phyloP scores from a whole-genome alignment of 2,797 vertebrate species.

The Rhinichthys osculus region DNA sequence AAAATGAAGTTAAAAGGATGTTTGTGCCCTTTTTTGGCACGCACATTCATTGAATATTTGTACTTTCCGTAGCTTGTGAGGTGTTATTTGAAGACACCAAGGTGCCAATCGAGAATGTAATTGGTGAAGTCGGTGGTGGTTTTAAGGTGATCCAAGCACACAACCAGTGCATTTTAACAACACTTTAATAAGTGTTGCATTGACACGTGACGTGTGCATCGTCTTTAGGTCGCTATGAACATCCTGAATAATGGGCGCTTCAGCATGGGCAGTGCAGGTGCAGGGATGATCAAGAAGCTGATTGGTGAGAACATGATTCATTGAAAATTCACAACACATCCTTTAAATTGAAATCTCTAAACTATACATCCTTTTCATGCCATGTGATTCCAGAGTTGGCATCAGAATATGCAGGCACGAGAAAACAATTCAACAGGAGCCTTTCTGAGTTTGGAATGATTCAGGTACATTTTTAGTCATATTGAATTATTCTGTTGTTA shows the following conservation, averaged over 20 bases:
- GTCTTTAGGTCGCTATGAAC: slow-evolving; percentile 90
- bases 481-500: background rate
- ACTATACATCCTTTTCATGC: background rate
- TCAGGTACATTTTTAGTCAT: slow-evolving; percentile 80
- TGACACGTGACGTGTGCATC: background rate
- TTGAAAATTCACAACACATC: background rate
- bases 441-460: slow-evolving; percentile 94
- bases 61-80: slow-evolving; percentile 84
- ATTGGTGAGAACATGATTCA: slow-evolving; percentile 80
- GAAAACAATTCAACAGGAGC: slow-evolving; percentile 91
- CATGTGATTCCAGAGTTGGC: slow-evolving; percentile 80
- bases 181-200: background rate
- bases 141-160: slow-evolving; percentile 85
- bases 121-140: slow-evolving; percentile 92
- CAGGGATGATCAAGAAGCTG: slow-evolving; percentile 92
- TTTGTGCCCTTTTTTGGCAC: too few species aligned
- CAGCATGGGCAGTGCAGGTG: slow-evolving; percentile 90
- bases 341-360: background rate
- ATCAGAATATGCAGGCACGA: slow-evolving; percentile 87
- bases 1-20: too few species aligned
- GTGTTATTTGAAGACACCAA: slow-evolving; percentile 92
- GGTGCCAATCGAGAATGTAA: slow-evolving; percentile 92
- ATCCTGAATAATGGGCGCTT: slow-evolving; percentile 95
- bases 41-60: slow-evolving; percentile 34
- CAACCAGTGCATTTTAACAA: background rate